Evolutionary conservation across 2,797 vertebrate genomes (phyloP).

Genomic region (Petrocephalus sullivani): DNA sequence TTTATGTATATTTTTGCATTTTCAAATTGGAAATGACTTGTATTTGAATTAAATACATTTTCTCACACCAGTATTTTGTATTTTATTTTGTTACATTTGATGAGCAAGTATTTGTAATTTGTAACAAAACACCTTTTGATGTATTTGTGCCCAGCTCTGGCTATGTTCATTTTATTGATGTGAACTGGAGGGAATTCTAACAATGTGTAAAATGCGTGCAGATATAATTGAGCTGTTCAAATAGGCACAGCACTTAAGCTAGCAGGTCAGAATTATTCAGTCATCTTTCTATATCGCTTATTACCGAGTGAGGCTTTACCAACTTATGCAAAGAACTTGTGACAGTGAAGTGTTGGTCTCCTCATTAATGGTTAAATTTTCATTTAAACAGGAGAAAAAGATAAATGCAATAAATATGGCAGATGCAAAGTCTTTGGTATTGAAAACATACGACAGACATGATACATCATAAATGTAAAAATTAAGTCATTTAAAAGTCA

Average conservation of each 20-base stretch:
- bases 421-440: constrained; percentile 77
- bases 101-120: no score
- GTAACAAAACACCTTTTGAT: no score
- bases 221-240: not conserved
- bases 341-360: constrained; percentile 34
- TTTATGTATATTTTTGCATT: no score
- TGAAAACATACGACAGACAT: constrained; percentile 56
- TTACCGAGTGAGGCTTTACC: constrained; percentile 24
- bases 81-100: no score
- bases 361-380: constrained; percentile 15
- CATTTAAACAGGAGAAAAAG: not conserved
- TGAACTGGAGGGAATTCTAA: not conserved
- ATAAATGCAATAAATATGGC: constrained; percentile 48
- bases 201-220: not conserved
- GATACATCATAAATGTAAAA: constrained; percentile 50
- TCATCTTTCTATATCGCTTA: not conserved
- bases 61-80: no score
- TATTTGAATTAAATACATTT: no score
- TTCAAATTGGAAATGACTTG: no score
- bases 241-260: not conserved
- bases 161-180: not conserved
- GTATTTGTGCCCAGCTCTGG: no score
- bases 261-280: constrained; percentile 8
- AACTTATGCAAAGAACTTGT: constrained; percentile 38
- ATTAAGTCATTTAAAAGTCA: constrained; percentile 52